Evolutionary conservation across 1,140 invertebrate genomes (phyloP).

Genomic region (Aphelenchoides avenae): DNA sequence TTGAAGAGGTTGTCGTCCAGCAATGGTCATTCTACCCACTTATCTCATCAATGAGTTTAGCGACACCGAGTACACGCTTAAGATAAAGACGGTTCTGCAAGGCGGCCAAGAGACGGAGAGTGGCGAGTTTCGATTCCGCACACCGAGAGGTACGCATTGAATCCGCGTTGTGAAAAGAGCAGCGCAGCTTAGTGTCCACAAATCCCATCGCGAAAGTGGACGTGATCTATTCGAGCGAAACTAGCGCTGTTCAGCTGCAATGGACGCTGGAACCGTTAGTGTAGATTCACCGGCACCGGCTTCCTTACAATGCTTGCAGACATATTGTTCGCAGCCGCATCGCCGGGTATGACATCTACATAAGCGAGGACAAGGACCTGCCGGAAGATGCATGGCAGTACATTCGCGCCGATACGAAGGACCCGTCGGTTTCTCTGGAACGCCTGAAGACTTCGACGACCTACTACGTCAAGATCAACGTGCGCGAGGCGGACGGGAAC

Average conservation of each 20-base stretch:
- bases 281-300: neutral
- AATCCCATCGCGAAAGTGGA: constrained; percentile 56
- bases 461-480: constrained; percentile 53
- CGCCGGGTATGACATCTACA: constrained; percentile 51
- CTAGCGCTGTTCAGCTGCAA: constrained; percentile 48
- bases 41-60: constrained; percentile 33
- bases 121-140: constrained; percentile 51
- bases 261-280: constrained; percentile 53
- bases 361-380: constrained; percentile 39
- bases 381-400: constrained; percentile 31
- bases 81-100: constrained; percentile 41
- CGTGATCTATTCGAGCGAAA: constrained; percentile 57
- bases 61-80: constrained; percentile 54
- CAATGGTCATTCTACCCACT: neutral
- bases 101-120: constrained; percentile 50
- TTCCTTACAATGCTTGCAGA: constrained; percentile 11
- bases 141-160: constrained; percentile 42
- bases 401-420: constrained; percentile 28
- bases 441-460: constrained; percentile 45
- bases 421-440: constrained; percentile 37
- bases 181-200: constrained; percentile 29
- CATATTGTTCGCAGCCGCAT: constrained; percentile 19
- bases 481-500: constrained; percentile 43
- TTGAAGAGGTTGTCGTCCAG: constrained; percentile 2
- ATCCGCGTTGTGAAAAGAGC: too few relatives aligned